phyloP scores from a whole-genome alignment of 2,797 vertebrate genomes.

The Pseudochromis fuscus region DNA sequence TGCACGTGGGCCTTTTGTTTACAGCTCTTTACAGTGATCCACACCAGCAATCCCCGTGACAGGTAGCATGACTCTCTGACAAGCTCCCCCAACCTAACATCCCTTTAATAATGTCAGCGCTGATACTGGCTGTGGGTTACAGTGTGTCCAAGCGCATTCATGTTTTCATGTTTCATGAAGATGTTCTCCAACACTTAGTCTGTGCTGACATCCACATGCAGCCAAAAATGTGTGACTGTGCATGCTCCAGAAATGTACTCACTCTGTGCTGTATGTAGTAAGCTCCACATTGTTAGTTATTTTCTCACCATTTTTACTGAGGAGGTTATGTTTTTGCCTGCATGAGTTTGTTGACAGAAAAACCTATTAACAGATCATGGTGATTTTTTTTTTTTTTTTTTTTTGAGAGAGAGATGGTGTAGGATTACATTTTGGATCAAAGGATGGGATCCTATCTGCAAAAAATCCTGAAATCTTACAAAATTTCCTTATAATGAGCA shows the following conservation, averaged over 20 bases:
- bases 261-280: background rate
- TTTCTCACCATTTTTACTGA: no score
- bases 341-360: no score
- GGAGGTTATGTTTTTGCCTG: no score
- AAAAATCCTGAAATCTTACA: no score
- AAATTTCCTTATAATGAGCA: no score
- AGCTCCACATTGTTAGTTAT: no score
- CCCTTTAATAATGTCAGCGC: conserved; percentile 28
- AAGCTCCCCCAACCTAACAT: conserved; percentile 12
- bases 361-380: no score
- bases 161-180: background rate
- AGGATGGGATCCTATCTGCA: no score
- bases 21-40: conserved; percentile 50
- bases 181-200: background rate
- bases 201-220: background rate
- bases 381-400: no score
- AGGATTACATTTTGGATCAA: no score
- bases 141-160: no score
- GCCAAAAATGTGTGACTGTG: background rate
- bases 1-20: conserved; percentile 71
- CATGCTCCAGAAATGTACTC: background rate
- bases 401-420: no score
- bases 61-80: conserved; percentile 53
- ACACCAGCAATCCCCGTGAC: conserved; percentile 54
- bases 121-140: conserved; percentile 20